Evolutionary conservation across 1,140 invertebrate genomes (phyloP), one percentile per base, ranked within the genome.

Genomic region (Carposina sasakii): DNA sequence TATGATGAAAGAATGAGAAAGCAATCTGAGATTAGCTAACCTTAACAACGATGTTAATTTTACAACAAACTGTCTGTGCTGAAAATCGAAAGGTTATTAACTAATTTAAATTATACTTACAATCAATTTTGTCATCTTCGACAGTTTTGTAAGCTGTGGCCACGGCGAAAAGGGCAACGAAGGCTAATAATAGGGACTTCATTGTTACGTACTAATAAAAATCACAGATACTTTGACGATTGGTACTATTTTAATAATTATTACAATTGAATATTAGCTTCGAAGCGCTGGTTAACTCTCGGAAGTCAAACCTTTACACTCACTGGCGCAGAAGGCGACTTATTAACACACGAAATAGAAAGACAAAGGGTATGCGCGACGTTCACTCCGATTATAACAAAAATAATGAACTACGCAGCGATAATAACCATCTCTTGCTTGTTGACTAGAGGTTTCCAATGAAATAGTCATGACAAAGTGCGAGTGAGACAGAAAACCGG

Each of bases 271-370:
- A 39, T n/a, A 15, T 12, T 8, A 20, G 36, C 36, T 39, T 8
- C 9, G 33, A 34, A 2, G 33, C 9, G 26, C 23, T 37, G 31
- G 57, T 68, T 68, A 66, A 66, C 65, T 69, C 63, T 57, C 60
- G 45, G 56, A 62, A 68, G 71, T 72, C 71, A 52, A 58, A 89
- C 92, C 92, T 94, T 94, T 94, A 93, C 91, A 93, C 92, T 86
- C 92, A 93, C 93, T 94, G 92, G 92, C 88, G 91, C 89, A 94
- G 93, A 94, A 94, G 92, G 91, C 88, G 79, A 87, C 84, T 85
- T 72, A 68, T 73, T n/a, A n/a, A n/a, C 67, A 73, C 66, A 58
- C 54, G 36, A 57, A 63, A 63, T 31, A 69, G 71, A 1, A 67
- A 56, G 63, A 72, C 19, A 42, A 63, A 76, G 60, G 65, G 61